Percentiles rank a stretch among this genome's conserved stretches.
Conservation (phyloP, 2,888 invertebrate species). For the Caenorhabditis auriculariae region DNA sequence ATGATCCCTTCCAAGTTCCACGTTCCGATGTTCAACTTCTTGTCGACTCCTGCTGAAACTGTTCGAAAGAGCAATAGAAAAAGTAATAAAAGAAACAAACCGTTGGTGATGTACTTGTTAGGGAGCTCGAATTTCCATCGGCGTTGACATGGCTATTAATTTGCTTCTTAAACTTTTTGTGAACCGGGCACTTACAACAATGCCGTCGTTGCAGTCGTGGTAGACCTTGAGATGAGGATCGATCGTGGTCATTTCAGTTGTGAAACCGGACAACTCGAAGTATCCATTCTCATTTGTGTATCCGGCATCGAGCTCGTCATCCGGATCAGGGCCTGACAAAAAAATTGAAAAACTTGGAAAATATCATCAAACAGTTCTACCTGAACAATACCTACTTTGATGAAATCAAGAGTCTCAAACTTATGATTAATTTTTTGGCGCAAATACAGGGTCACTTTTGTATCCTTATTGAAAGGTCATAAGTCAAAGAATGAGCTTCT, state of each 20-base stretch:
- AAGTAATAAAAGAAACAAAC: background rate
- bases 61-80: background rate
- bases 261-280: constrained; percentile 52
- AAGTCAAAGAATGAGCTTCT: no score
- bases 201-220: constrained; percentile 62
- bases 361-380: no score
- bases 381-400: no score
- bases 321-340: constrained; percentile 54
- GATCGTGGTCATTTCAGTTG: constrained; percentile 59
- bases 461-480: no score
- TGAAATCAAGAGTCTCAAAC: no score
- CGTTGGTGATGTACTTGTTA: constrained; percentile 55
- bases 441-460: no score
- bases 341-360: no score
- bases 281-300: constrained; percentile 51
- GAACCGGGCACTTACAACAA: constrained; percentile 35
- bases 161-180: background rate
- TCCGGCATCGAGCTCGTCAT: constrained; percentile 54
- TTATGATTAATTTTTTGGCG: no score
- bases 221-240: constrained; percentile 61
- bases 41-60: constrained; percentile 6
- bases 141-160: constrained; percentile 55
- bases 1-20: constrained; percentile 62
- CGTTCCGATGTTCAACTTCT: constrained; percentile 57
- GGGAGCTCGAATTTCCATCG: constrained; percentile 63